Conservation (phyloP, 2,888 invertebrate genomes). For the Hanleya hanleyi region DNA sequence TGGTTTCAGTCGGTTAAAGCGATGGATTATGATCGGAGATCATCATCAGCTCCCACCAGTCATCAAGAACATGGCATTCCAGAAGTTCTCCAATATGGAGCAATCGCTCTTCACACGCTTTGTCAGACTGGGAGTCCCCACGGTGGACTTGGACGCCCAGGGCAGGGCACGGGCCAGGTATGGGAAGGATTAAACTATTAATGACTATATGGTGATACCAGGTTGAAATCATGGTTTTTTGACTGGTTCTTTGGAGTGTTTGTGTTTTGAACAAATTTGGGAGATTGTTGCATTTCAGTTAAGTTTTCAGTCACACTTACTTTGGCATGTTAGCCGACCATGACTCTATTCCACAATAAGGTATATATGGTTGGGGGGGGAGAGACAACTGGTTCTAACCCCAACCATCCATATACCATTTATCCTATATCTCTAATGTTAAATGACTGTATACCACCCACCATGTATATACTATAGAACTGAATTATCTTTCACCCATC, state of each 20-base stretch:
- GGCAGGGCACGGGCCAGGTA: constrained; percentile 80
- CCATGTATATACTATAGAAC: too few relatives aligned
- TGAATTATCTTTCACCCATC: too few relatives aligned
- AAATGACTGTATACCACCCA: too few relatives aligned
- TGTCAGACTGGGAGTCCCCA: constrained; percentile 96
- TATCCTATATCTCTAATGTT: too few relatives aligned
- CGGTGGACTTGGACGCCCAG: constrained; percentile 97
- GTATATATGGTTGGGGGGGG: too few relatives aligned
- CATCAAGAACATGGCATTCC: constrained; percentile 99
- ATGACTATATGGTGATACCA: not conserved
- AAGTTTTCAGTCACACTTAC: too few relatives aligned
- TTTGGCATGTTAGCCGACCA: too few relatives aligned
- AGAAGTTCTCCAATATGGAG: constrained; percentile 99
- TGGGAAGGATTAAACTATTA: not conserved
- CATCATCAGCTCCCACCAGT: constrained; percentile 99
- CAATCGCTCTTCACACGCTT: constrained; percentile 98
- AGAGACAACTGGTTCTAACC: too few relatives aligned
- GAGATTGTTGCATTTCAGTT: too few relatives aligned
- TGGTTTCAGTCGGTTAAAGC: constrained; percentile 93
- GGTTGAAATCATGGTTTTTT: not conserved
- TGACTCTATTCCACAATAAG: too few relatives aligned
- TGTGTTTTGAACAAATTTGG: too few relatives aligned
- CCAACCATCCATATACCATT: too few relatives aligned
- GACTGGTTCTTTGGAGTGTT: not conserved
- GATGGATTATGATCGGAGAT: constrained; percentile 99